Evolutionary conservation across 2,888 invertebrate genomes (phyloP), one percentile per base, ranked within the genome.

Genomic region (Euclidia mi): DNA sequence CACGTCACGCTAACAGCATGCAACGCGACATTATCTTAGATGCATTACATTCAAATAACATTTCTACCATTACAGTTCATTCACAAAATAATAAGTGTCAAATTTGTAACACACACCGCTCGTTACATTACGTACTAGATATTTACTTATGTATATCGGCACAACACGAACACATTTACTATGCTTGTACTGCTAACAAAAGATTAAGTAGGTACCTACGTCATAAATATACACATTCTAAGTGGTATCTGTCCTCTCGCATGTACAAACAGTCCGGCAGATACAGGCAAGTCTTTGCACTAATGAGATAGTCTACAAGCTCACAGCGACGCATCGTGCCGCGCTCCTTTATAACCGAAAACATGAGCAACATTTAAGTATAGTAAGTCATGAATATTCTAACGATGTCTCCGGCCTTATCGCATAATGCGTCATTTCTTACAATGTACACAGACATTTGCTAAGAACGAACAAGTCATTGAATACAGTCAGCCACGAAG

Each of bases 81-180:
- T 55, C 55, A 48, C 43, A 34, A 47, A 53, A 48, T 56, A 71
- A 41, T 47, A 41, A 48, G 28, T 29, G 55, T 35, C 42, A 47
- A 48, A 35, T 14, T 48, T 17, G 0, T 46, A 58, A 15, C 43
- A 15, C 44, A 42, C 1, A 25, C n/a, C 37, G 9, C 31, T 37
- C 20, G 29, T 15, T 15, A 35, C 9, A n/a, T 15, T 10, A 35
- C 20, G 20, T 25, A 6, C 4, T 31, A 17, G n/a, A 3, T 55
- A 65, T 12, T 31, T 45, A 45, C n/a, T 34, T 58, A 57, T 51
- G 29, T 49, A 46, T 49, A 53, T 51, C 20, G 42, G 32, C 37
- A 57, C 48, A 59, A 47, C 59, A 70, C 58, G 44, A 45, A 71
- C 60, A 70, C 61, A 67, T 63, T 51, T 58, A 68, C 56, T 61